Base-by-base conservation (phyloP, 2,888 invertebrate species). In the Chrysotoxum bicinctum region DNA sequence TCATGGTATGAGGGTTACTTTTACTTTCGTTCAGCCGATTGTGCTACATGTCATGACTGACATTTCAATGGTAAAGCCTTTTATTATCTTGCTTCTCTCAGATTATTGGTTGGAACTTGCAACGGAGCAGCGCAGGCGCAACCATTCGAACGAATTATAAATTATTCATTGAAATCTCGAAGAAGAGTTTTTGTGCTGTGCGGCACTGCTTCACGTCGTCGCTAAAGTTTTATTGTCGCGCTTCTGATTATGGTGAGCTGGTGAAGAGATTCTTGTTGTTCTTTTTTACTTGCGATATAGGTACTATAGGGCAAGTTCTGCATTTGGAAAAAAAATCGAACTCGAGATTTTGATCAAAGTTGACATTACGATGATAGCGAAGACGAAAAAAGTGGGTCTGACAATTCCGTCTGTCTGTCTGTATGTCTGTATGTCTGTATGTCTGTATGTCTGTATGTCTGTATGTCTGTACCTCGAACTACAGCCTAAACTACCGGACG, bases 51-150 rank as follows among this genome's bases (percentile, higher is more conserved):
- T 56, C 78, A 70, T 74, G 69, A 70, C 79, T 83, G 83, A 79
- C 79, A 74, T 83, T 83, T 83, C 83, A 83, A 83, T 83, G 78
- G 78, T 78, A 60, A 37, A 14, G 43, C 73, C 62, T 66, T 77
- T 82, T 75, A 54, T 60, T 66, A 50, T 50, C 43, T 83, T 69
- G 74, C 66, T 60, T 77, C 19, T 77, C 19, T 16, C 54, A 48
- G 66, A 76, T 73, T 72, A 72, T 72, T 82, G 60, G 66, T 50
- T 56, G 10, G n/a, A 8, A 40, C n/a, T n/a, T 9, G 21, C 23
- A 37, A 16, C 14, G 26, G 0, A n/a, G n/a, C 32, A 16, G 12
- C 30, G 0, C 9, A 16, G n/a, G 10, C 19, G 14, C 62, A 80
- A 52, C 19, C 68, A 69, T 62, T 80, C 76, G 58, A 82, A n/a